Percentiles rank a stretch among this genome's conserved stretches.
These are phyloP conservation scores for Ornithorhynchus anatinus DNA, from an alignment of 2,113 vertebrate species.

Conservation along the genomic window DNA sequence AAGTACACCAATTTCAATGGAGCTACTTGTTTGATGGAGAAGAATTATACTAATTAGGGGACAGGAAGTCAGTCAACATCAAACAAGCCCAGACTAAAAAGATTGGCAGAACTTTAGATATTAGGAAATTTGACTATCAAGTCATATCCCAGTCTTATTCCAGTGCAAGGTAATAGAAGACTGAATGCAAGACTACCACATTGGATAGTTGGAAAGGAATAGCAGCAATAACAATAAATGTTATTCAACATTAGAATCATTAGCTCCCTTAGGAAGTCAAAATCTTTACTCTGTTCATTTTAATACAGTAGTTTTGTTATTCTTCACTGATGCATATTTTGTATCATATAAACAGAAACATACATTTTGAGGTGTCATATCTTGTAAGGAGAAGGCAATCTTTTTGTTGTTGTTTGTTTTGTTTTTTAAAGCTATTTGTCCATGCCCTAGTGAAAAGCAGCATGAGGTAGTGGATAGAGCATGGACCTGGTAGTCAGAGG, in stretches of 20 bases:
- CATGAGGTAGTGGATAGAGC: too few species aligned
- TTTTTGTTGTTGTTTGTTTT: too few species aligned
- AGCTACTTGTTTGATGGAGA: conserved; percentile 54
- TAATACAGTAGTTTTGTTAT: too few species aligned
- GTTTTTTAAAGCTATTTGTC: too few species aligned
- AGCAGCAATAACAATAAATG: not conserved
- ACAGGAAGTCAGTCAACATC: conserved; percentile 37
- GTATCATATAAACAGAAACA: too few species aligned
- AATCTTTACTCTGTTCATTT: too few species aligned
- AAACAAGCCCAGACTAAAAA: conserved; percentile 41
- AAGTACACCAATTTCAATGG: conserved; percentile 38
- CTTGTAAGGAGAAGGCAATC: too few species aligned
- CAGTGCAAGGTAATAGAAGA: not conserved
- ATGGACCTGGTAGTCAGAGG: too few species aligned
- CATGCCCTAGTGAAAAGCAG: too few species aligned
- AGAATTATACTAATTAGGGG: conserved; percentile 48
- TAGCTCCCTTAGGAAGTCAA: not conserved
- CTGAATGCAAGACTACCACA: not conserved
- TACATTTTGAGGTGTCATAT: too few species aligned
- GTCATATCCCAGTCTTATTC: not conserved
- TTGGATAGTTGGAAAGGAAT: not conserved
- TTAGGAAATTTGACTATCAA: conserved; percentile 29
- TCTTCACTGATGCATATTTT: too few species aligned
- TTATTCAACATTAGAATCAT: not conserved
- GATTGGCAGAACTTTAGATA: conserved; percentile 17